Percentiles rank a stretch among this genome's conserved stretches.
Conservation (phyloP, 2,888 invertebrate genomes). For the Chorisops tibialis region DNA sequence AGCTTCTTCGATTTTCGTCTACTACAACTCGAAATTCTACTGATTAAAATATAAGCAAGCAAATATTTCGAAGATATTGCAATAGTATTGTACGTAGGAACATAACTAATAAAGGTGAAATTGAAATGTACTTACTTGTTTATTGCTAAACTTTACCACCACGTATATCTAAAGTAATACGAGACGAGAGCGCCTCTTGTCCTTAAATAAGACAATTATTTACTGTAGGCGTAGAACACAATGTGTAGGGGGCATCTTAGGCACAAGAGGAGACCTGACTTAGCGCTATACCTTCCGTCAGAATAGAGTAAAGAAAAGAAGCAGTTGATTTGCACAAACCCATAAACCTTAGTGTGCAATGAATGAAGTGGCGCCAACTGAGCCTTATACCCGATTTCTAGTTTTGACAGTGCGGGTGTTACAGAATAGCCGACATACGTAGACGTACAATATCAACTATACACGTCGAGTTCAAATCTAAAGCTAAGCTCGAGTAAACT, state of each 20-base stretch:
- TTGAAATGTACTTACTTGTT: no score
- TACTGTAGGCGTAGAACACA: slow-evolving; percentile 6
- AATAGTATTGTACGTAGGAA: no score
- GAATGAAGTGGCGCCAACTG: slow-evolving; percentile 23
- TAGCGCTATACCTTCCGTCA: slow-evolving; percentile 1
- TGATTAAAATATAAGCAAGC: no score
- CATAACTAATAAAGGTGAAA: no score
- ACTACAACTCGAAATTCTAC: no score
- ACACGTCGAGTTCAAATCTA: slow-evolving; percentile 10
- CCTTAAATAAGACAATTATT: slow-evolving; percentile 12
- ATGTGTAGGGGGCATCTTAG: slow-evolving; percentile 17
- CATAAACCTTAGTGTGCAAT: slow-evolving; percentile 15
- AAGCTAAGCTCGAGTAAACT: slow-evolving; percentile 9
- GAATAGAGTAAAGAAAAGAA: neutral
- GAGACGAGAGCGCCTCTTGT: neutral
- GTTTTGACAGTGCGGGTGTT: slow-evolving; percentile 21
- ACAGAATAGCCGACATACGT: slow-evolving; percentile 14
- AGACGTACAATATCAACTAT: no score
- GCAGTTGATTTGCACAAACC: slow-evolving; percentile 10
- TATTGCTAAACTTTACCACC: no score
- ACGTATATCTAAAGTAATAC: no score
- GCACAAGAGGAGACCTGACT: neutral
- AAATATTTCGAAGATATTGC: no score
- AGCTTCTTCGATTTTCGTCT: no score
- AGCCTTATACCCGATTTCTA: neutral